phyloP scores from a whole-genome alignment of 2,113 vertebrate genomes.

The Rallus limicola region DNA sequence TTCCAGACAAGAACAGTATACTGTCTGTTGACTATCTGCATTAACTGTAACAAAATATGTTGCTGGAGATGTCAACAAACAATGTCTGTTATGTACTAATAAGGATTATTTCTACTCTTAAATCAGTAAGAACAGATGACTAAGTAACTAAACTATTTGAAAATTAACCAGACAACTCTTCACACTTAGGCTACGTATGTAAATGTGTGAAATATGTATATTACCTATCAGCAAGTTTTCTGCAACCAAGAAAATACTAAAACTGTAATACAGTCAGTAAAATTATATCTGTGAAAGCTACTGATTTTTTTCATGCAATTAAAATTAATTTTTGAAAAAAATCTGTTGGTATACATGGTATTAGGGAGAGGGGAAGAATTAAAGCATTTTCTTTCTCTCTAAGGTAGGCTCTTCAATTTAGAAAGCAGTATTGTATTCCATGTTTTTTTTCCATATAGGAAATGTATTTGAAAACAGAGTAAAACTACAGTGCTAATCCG shows the following conservation, averaged over 20 bases:
- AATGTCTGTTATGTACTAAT: background rate
- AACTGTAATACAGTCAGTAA: background rate
- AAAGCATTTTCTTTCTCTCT: background rate
- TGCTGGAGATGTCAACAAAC: background rate
- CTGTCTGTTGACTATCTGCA: background rate
- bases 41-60: background rate
- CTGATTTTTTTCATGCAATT: background rate
- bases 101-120: background rate
- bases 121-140: background rate
- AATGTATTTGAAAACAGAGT: background rate
- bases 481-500: background rate
- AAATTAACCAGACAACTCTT: background rate
- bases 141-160: background rate
- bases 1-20: background rate
- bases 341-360: background rate
- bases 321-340: background rate
- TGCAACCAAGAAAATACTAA: background rate
- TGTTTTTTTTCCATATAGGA: background rate
- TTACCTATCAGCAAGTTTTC: background rate
- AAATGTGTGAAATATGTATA: background rate
- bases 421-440: background rate
- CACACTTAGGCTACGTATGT: background rate
- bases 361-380: accelerated
- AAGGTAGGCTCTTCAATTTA: background rate
- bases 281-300: background rate